Conservation (phyloP, 2,888 invertebrate species). For the Rhagonycha fulva region DNA sequence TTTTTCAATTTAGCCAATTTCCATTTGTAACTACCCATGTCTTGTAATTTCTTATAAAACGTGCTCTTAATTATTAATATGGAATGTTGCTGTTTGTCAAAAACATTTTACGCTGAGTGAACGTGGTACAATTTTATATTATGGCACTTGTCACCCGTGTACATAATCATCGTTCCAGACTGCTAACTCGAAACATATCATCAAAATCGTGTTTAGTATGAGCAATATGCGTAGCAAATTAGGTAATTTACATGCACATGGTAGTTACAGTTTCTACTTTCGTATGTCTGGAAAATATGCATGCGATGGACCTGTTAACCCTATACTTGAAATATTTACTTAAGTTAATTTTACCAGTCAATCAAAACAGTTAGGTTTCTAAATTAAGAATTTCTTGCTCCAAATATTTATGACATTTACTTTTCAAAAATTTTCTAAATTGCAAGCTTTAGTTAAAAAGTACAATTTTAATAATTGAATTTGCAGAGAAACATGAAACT, state of each 20-base stretch:
- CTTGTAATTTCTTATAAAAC: not conserved
- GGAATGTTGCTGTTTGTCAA: not conserved
- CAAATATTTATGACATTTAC: not conserved
- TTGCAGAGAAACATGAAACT: too few relatives aligned
- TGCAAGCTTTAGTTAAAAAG: not conserved
- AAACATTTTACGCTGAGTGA: conserved; percentile 15
- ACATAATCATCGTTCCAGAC: conserved; percentile 16
- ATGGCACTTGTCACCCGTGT: conserved; percentile 25
- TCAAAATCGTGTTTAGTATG: conserved; percentile 20
- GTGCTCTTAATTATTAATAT: not conserved
- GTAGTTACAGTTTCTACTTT: conserved; percentile 3
- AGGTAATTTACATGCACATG: conserved; percentile 7
- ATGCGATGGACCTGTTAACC: not conserved
- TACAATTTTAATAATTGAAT: not conserved
- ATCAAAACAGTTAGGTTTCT: not conserved
- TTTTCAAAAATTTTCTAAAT: not conserved
- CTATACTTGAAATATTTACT: not conserved
- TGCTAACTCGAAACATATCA: conserved; percentile 17
- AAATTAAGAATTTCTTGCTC: not conserved
- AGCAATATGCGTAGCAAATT: conserved; percentile 26
- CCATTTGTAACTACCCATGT: not conserved
- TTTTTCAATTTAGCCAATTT: not conserved
- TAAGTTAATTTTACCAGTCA: not conserved
- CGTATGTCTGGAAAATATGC: not conserved
- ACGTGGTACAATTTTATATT: conserved; percentile 10